Evolutionary conservation across 1,140 invertebrate genomes (phyloP).

Genomic region (Apis dorsata): DNA sequence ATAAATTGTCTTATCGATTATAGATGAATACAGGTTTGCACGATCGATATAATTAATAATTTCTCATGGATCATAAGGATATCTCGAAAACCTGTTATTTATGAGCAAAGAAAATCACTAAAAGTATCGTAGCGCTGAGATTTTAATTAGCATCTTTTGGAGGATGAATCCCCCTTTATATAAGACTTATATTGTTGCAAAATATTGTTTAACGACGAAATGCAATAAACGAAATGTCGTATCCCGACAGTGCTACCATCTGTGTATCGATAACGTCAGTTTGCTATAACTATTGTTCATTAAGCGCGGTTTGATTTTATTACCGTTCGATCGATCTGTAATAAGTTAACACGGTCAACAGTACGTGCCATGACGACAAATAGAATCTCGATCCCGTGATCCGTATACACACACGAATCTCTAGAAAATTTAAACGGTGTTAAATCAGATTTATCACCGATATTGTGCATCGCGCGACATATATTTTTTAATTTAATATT

Average conservation of each 20-base stretch:
- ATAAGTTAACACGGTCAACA: conserved; percentile 7
- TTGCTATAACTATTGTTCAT: neutral
- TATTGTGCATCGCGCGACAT: neutral
- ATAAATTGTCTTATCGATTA: conserved; percentile 38
- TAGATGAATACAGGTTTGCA: neutral
- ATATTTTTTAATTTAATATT: conserved; percentile 14
- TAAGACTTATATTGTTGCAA: too few species aligned
- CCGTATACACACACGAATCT: neutral
- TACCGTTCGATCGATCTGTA: neutral
- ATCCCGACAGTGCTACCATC: too few species aligned
- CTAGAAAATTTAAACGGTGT: neutral
- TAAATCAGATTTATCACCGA: conserved; percentile 11
- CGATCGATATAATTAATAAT: conserved; percentile 34
- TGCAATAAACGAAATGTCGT: neutral
- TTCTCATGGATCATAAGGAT: conserved; percentile 1
- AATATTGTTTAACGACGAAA: neutral
- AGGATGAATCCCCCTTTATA: neutral
- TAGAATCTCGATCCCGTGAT: neutral
- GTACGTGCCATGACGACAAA: neutral
- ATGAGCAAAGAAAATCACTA: neutral
- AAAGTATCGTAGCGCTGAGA: neutral
- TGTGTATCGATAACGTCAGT: neutral
- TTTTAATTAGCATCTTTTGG: conserved; percentile 2
- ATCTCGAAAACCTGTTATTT: neutral
- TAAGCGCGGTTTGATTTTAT: conserved; percentile 3